Conservation (phyloP, 37 sponge, comb jelly and placozoan genomes). For the Geodia barretti region DNA sequence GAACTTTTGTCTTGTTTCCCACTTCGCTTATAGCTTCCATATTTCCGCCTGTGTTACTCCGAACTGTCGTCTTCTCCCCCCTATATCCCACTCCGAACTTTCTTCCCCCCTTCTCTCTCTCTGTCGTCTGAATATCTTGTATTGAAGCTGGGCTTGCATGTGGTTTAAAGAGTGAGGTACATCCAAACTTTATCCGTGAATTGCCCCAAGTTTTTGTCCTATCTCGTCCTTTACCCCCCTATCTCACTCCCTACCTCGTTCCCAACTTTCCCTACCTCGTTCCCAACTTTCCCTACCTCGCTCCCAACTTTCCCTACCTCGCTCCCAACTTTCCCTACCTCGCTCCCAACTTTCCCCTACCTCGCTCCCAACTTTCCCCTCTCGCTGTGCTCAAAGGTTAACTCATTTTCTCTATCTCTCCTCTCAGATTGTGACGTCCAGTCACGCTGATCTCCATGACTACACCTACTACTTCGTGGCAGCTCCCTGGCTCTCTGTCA, state of each 20-base stretch:
- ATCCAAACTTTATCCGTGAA: no score
- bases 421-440: constrained; percentile 75
- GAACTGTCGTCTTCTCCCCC: no score
- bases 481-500: constrained; percentile 95
- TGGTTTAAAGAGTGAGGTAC: no score
- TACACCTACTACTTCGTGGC: constrained; percentile 96
- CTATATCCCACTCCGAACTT: no score
- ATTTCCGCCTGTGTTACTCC: no score
- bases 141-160: no score
- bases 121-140: no score
- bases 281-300: not conserved
- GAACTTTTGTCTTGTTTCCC: no score
- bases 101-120: not conserved
- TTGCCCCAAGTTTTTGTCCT: no score
- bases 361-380: not conserved
- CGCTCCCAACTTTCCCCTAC: not conserved
- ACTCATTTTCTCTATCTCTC: not conserved
- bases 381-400: no score
- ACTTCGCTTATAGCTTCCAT: no score
- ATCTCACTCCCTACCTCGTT: not conserved
- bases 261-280: not conserved
- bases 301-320: not conserved
- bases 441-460: constrained; percentile 80
- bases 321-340: not conserved
- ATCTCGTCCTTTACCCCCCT: not conserved